Evolutionary conservation across 2,797 vertebrate genomes (phyloP), one percentile per base, ranked within the genome.

Genomic region (Ammospiza maritima): DNA sequence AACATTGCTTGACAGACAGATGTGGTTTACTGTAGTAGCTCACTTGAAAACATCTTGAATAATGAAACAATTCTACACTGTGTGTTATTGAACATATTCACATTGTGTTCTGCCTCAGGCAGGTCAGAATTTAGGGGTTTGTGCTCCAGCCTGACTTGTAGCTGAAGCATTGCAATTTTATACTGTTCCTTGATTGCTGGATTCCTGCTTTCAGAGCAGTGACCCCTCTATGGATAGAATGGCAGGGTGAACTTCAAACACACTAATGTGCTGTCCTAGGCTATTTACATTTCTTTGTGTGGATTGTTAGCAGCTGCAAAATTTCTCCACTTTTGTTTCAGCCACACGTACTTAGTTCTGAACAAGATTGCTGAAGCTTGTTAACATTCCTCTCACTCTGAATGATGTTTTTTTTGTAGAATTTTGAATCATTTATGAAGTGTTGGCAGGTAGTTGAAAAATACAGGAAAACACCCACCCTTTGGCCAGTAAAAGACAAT

Each of bases 401-500:
- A 92, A 48, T 56, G 48, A 58, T 82, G 50, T 13, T 58, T 76
- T 85, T 82, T 88, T 42, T 54, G 36, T 70, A 88, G 83, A 58
- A 85, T 80, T 91, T 83, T 90, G 57, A 94, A 85, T 95, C 9
- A 86, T 89, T 84, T 92, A 94, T 94, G 77, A 86, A 62, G 40
- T 71, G 65, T 77, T 95, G 77, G 53, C 69, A 57, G 76, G 47
- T 48, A 73, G 64, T 36, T 90, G 80, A 83, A 92, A 91, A 92
- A 82, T 62, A 50, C 23, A 84, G 80, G 69, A 74, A 92, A 88
- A 77, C 21, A 51, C 23, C 13, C 18, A 72, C 66, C 78, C 85
- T 91, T 71, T 0, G 11, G 47, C 42, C 45, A 71, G 71, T 81
- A 72, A 79, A 85, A 89, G 58, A 69, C 71, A 93, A 72, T 65